A percentile compares a stretch with the other conserved stretches of the same genome.
phyloP scores from a whole-genome alignment of 2,113 vertebrate species.

The Megatriorchis doriae region DNA sequence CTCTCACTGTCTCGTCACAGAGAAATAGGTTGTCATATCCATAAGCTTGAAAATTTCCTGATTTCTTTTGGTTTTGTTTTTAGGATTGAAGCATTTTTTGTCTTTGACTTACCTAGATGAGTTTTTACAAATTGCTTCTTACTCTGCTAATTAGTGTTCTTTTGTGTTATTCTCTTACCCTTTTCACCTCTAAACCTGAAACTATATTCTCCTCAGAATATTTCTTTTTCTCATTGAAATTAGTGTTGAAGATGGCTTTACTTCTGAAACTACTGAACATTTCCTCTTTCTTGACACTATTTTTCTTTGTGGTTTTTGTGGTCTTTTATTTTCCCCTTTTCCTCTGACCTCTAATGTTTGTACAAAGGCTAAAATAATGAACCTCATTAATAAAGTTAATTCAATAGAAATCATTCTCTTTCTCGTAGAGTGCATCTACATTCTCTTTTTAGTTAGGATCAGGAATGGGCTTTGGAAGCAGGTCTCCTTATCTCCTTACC shows the following conservation, averaged over 20 bases:
- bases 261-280: background rate
- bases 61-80: background rate
- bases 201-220: background rate
- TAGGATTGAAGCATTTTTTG: background rate
- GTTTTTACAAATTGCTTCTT: background rate
- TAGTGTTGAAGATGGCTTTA: background rate
- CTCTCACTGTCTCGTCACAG: background rate
- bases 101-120: background rate
- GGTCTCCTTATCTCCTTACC: background rate
- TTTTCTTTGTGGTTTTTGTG: background rate
- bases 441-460: background rate
- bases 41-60: background rate
- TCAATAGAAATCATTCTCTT: background rate
- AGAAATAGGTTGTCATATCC: background rate
- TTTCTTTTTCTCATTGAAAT: background rate
- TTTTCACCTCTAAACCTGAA: background rate
- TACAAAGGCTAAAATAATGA: background rate
- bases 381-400: background rate
- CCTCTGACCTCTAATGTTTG: background rate
- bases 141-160: background rate
- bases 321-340: background rate
- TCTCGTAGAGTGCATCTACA: background rate
- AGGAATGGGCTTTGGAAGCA: background rate
- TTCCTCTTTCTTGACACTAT: background rate
- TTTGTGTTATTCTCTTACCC: background rate